Conservation (phyloP, 2,113 vertebrate species). For the Oophaga pumilio region DNA sequence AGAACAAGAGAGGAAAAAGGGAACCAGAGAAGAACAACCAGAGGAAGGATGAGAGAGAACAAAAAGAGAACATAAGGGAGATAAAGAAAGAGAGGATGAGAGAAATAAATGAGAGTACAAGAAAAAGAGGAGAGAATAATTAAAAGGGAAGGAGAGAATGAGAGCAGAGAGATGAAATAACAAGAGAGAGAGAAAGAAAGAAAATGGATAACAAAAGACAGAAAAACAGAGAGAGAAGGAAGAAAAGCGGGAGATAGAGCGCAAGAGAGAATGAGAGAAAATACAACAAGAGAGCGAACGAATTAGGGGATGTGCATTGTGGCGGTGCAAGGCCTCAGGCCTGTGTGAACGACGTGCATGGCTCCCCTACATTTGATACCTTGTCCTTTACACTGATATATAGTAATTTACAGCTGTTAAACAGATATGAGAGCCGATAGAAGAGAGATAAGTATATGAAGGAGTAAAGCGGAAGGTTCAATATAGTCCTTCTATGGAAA, state of each 20-base stretch:
- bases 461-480: too few relatives aligned
- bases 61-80: too few relatives aligned
- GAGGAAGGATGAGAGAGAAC: too few relatives aligned
- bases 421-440: not conserved
- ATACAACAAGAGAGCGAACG: not conserved
- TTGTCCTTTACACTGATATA: not conserved
- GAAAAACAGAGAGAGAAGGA: not conserved
- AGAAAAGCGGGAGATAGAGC: too few relatives aligned
- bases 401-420: not conserved
- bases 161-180: too few relatives aligned
- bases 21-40: too few relatives aligned
- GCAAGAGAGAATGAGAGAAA: conserved; percentile 49
- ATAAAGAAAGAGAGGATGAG: too few relatives aligned
- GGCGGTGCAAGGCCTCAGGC: not conserved
- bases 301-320: not conserved
- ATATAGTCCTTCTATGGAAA: not conserved
- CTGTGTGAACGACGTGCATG: not conserved
- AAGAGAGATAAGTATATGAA: not conserved
- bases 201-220: not conserved
- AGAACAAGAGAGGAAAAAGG: too few relatives aligned
- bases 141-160: too few relatives aligned
- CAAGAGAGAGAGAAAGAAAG: not conserved
- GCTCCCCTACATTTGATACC: not conserved
- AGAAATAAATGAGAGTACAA: too few relatives aligned
- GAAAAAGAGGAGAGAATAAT: too few relatives aligned